Evolutionary conservation across 2,888 invertebrate species (phyloP).

Genomic region (Heliconius ethilla): DNA sequence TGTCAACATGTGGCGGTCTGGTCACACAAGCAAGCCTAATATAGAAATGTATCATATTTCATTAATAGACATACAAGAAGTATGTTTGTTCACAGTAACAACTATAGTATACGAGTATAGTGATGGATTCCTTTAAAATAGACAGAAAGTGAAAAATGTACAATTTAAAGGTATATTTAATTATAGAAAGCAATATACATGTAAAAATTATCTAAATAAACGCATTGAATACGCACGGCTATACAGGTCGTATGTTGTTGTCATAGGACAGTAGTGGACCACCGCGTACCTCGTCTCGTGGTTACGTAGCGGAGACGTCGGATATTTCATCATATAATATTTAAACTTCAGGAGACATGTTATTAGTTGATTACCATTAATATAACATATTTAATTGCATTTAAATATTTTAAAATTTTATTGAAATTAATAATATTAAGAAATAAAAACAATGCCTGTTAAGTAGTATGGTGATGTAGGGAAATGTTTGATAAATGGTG

Average conservation of each 20-base stretch:
- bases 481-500: neutral
- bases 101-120: neutral
- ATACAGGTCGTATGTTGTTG: too few species aligned
- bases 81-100: neutral
- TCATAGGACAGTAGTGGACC: neutral
- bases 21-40: neutral
- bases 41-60: neutral
- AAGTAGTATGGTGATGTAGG: neutral
- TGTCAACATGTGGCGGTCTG: too few species aligned
- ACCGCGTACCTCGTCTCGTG: neutral
- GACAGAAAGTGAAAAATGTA: neutral
- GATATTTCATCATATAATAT: neutral
- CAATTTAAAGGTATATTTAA: too few species aligned
- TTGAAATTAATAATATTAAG: neutral
- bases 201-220: neutral
- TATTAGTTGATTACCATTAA: neutral
- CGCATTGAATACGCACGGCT: neutral
- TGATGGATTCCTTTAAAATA: neutral
- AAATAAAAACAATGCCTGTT: neutral
- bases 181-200: too few species aligned
- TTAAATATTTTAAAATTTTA: neutral
- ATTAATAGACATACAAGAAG: neutral
- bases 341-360: neutral
- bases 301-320: neutral
- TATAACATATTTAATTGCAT: neutral